Evolutionary conservation across 2,797 vertebrate genomes (phyloP).

Genomic region (Petrocephalus schoutedeni): DNA sequence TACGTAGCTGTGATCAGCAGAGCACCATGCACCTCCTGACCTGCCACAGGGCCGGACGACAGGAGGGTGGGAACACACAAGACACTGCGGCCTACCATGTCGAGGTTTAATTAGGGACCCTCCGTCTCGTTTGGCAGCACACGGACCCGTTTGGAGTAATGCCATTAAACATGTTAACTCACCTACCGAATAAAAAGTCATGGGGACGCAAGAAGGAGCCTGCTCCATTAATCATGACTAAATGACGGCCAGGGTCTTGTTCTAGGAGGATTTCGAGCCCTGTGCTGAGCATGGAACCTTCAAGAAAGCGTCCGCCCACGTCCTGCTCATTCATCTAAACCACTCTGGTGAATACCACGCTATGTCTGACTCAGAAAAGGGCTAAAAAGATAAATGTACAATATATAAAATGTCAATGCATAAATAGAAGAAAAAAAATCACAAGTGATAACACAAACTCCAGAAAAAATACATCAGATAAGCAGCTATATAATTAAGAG

Average conservation of each 20-base stretch:
- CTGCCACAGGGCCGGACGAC: not conserved
- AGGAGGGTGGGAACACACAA: not conserved
- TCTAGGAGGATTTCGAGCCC: not conserved
- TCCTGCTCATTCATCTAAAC: not conserved
- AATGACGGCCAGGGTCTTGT: not conserved
- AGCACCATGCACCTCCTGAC: slow-evolving; percentile 45
- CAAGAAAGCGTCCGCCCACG: not conserved
- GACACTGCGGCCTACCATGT: not conserved
- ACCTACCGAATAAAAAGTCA: not conserved
- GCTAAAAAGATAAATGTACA: not conserved
- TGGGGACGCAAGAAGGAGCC: not conserved
- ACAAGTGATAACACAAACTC: not conserved
- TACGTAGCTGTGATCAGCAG: slow-evolving; percentile 67
- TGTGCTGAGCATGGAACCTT: not conserved
- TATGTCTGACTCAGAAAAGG: not conserved
- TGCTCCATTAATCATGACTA: not conserved
- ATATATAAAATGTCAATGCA: not conserved
- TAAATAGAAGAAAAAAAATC: not conserved
- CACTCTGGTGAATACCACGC: not conserved
- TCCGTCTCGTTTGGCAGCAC: not conserved
- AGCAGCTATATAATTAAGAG: not conserved
- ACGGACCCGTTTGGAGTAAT: not conserved
- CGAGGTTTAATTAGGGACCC: slow-evolving; percentile 11
- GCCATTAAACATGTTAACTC: not conserved
- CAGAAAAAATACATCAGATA: not conserved